phyloP scores from a whole-genome alignment of 2,888 invertebrate genomes.

The Plagodis pulveraria region DNA sequence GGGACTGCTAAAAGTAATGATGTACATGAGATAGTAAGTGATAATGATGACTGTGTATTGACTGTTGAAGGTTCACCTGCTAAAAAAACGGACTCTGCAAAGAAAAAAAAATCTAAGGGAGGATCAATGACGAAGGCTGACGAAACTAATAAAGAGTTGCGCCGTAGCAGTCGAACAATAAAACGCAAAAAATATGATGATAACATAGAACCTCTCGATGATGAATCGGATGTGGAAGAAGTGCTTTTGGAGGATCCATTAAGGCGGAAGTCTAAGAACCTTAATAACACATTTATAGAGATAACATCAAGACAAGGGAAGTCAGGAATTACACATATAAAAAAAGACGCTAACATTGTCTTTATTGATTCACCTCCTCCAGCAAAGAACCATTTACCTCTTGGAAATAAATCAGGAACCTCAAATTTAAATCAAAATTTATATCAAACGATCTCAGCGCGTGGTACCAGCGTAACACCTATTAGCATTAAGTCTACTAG shows the following conservation, averaged over 20 bases:
- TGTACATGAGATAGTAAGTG: conserved; percentile 72
- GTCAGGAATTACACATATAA: conserved; percentile 61
- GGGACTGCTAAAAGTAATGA: conserved; percentile 60
- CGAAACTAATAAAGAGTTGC: conserved; percentile 51
- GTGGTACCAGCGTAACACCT: conserved; percentile 73
- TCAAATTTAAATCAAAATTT: conserved; percentile 71
- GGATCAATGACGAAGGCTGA: conserved; percentile 24
- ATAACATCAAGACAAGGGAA: conserved; percentile 84
- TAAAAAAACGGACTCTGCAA: not conserved
- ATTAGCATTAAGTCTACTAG: conserved; percentile 55
- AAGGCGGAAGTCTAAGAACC: conserved; percentile 50
- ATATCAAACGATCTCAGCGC: conserved; percentile 81
- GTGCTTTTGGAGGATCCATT: conserved; percentile 85
- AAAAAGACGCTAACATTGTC: conserved; percentile 90
- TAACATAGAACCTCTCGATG: conserved; percentile 80
- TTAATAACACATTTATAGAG: conserved; percentile 77
- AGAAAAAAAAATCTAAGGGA: conserved; percentile 28
- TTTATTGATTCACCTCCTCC: conserved; percentile 91
- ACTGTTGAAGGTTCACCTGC: conserved; percentile 48
- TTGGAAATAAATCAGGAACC: conserved; percentile 67
- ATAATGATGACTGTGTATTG: conserved; percentile 54
- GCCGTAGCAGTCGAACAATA: conserved; percentile 70
- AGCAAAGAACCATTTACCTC: conserved; percentile 85
- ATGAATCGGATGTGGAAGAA: conserved; percentile 88
- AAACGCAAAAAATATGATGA: conserved; percentile 84